A percentile compares a stretch with the other conserved stretches of the same genome.
phyloP scores from a whole-genome alignment of 2,888 invertebrate species.

The Unio delphinus region DNA sequence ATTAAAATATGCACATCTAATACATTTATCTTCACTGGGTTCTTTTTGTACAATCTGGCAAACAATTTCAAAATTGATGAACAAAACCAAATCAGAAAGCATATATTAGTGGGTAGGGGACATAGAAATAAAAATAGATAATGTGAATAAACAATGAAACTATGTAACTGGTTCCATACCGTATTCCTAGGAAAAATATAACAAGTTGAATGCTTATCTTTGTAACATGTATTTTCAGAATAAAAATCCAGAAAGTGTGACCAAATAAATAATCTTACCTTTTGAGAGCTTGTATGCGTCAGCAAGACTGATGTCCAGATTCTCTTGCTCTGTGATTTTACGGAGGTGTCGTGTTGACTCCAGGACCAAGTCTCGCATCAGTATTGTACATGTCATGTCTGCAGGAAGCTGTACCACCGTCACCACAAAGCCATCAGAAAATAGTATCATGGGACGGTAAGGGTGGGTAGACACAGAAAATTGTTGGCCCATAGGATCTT shows the following conservation, averaged over 20 bases:
- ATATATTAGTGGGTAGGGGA: no score
- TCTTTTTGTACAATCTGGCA: no score
- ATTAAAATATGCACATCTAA: no score
- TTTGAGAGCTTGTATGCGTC: conserved; percentile 55
- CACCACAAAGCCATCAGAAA: conserved; percentile 69
- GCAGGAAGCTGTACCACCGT: conserved; percentile 60
- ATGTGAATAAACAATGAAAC: no score
- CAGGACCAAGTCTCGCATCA: conserved; percentile 59
- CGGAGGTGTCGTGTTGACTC: conserved; percentile 53
- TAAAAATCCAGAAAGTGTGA: not conserved
- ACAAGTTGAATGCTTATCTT: no score
- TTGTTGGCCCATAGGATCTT: conserved; percentile 54
- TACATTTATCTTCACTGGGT: no score
- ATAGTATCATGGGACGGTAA: conserved; percentile 63
- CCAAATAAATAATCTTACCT: conserved; percentile 11
- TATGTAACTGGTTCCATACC: no score
- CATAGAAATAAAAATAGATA: no score
- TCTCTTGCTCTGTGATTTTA: conserved; percentile 41
- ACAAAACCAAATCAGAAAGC: no score
- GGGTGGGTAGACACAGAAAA: conserved; percentile 68
- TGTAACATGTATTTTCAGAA: no score
- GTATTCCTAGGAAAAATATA: no score
- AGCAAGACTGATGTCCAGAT: conserved; percentile 54
- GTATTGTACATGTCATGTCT: conserved; percentile 53
- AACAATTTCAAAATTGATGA: no score